Evolutionary conservation across 2,888 invertebrate species (phyloP).

Genomic region (Ametastegia equiseti): DNA sequence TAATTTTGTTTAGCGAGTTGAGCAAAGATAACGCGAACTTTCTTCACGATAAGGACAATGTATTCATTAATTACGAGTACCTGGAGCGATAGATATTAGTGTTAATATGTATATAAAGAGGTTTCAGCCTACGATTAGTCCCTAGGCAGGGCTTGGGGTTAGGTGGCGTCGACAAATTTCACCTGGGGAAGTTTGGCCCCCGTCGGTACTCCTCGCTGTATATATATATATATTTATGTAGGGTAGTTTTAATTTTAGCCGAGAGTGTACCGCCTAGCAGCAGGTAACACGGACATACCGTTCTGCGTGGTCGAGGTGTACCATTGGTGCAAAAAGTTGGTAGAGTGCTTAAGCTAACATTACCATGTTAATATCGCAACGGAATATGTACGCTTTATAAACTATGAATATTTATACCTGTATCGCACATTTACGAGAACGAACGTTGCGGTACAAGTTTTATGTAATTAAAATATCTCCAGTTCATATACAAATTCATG

Average conservation of each 20-base stretch:
- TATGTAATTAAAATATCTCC: slow-evolving; percentile 11
- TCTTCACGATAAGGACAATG: not conserved
- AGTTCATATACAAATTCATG: not conserved
- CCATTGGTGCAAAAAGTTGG: slow-evolving; percentile 60
- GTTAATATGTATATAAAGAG: slow-evolving; percentile 5
- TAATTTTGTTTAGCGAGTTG: not conserved
- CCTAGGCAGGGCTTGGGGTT: slow-evolving; percentile 30
- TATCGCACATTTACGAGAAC: not conserved
- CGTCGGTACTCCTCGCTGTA: not conserved
- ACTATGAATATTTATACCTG: slow-evolving; percentile 43
- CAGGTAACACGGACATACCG: slow-evolving; percentile 64
- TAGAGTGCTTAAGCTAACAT: slow-evolving; percentile 30
- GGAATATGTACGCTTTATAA: slow-evolving; percentile 27
- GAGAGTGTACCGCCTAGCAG: slow-evolving; percentile 62
- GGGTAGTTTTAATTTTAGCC: slow-evolving; percentile 50
- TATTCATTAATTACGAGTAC: not conserved
- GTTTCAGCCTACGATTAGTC: slow-evolving; percentile 3
- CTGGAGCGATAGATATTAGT: not conserved
- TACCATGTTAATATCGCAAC: slow-evolving; percentile 40
- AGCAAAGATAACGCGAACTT: not conserved
- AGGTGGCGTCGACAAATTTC: slow-evolving; percentile 20
- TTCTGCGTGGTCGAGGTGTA: slow-evolving; percentile 61
- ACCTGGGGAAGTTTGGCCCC: slow-evolving; percentile 43
- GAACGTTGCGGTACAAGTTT: not conserved
- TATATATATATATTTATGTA: too few relatives aligned